Evolutionary conservation across 2,797 vertebrate genomes (phyloP), one percentile per base, ranked within the genome.

Genomic region (Psittacula echo): DNA sequence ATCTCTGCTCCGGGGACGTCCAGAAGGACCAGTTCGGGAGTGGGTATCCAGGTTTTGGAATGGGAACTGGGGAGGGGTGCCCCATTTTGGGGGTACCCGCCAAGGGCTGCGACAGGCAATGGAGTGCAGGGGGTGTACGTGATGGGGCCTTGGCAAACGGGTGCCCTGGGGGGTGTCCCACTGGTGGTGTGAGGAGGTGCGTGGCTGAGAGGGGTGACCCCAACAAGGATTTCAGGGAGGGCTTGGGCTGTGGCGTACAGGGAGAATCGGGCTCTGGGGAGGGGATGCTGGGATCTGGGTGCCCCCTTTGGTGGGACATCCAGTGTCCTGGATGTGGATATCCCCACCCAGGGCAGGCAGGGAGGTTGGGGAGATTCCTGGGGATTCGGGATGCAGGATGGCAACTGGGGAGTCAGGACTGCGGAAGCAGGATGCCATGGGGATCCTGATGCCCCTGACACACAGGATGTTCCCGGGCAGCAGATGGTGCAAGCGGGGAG

Each of bases 1-100:
- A 29, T 7, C 3, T 13, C 4, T 6, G 4, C 6, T 39, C 48
- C 1, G 3, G 14, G 26, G 39, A 24, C 10, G 7, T 41, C 15
- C 39, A 30, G 44, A 37, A 29, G 30, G 42, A 34, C 15, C 11
- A 17, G 16, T n/a, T n/a, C 11, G 23, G 29, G 14, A 77, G 32
- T 7, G 5, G 19, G 5, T 7, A 45, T 34, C 18, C 4, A 6
- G 41, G 30, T 11, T 67, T 34, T 21, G 22, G 9, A 8, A 8
- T 27, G 17, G 17, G 16, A n/a, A 10, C 8, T 61, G 26, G 34
- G 26, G 3, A 61, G 13, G 2, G 26, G 18, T 19, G 30, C 41
- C 19, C 60, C 17, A 1, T 37, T 22, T 29, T 64, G 24, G 15
- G 32, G 5, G 10, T 32, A 29, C 13, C 24, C 32, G 14, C 5